Base-by-base conservation (phyloP, 2,888 invertebrate genomes). In the Epinotia ramella region DNA sequence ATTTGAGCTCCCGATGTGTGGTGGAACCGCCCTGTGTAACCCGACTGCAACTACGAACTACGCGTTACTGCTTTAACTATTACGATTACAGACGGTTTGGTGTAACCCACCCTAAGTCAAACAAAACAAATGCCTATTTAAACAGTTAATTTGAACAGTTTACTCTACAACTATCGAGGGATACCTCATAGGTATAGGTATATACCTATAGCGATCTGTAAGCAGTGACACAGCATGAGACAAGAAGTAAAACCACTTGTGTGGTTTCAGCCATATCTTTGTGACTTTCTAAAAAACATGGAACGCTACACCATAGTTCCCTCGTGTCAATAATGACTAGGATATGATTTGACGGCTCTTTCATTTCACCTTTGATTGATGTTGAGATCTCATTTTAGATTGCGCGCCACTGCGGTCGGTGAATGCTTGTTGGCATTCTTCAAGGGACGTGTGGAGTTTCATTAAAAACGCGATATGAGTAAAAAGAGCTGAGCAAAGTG, bases 301-400 rank as follows among this genome's bases (percentile, higher is more conserved):
- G 16, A 24, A 18, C 24, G 24, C 28, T 24, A n/a, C 13, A 16
- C 59, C 53, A 24, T 62, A 67, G 28, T 57, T 74, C 18, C 63
- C 57, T 16, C 13, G 64, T 65, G 74, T 69, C 65, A 74, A 59
- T 74, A 65, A 64, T 59, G 68, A 59, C 59, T 70, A 20, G 56
- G 49, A 83, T 82, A 82, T 81, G 77, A 80, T 78, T 79, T 81
- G 84, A 82, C 83, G 79, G 80, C 73, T 67, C 53, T 53, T 53
- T 53, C 53, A 53, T 53, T 77, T 73, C 73, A 74, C 73, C 77
- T 73, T 77, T 85, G 84, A 86, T 84, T 81, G 83, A 84, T 84
- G 84, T 77, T 72, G 65, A 81, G 86, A 86, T 86, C 81, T 80
- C 77, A 85, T 81, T 86, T 81, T 68, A 84, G 86, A 86, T 85